Percentiles rank a stretch among this genome's conserved stretches.
Conservation (phyloP, 2,113 vertebrate species). For the Chiloscyllium plagiosum region DNA sequence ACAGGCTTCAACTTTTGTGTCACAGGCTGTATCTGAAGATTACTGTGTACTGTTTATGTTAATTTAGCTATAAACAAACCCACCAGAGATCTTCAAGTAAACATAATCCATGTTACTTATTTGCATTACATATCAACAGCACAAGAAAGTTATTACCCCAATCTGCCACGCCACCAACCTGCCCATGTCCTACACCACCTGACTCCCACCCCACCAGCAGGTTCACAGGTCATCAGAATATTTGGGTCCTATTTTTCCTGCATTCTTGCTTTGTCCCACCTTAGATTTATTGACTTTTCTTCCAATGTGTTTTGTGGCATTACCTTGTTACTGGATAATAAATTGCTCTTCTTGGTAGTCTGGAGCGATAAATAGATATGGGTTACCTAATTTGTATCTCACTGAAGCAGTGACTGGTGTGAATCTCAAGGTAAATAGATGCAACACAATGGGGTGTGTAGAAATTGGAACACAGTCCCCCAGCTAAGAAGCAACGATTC, state of each 20-base stretch:
- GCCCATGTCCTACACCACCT: too few relatives aligned
- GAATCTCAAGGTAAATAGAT: too few relatives aligned
- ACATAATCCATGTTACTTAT: too few relatives aligned
- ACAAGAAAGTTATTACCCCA: too few relatives aligned
- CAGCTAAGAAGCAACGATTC: background rate
- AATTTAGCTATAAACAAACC: too few relatives aligned
- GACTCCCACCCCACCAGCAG: background rate
- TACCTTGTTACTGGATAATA: background rate
- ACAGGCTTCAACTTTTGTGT: too few relatives aligned
- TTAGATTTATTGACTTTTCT: background rate
- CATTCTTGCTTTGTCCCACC: background rate
- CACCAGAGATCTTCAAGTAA: too few relatives aligned
- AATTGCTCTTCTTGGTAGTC: background rate
- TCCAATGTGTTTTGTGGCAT: background rate
- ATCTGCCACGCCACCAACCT: too few relatives aligned
- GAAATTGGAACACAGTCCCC: background rate
- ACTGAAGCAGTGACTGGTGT: background rate
- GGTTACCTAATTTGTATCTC: background rate
- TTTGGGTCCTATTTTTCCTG: background rate
- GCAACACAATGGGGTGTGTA: too few relatives aligned
- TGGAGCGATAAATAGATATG: background rate
- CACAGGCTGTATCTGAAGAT: too few relatives aligned
- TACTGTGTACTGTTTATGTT: too few relatives aligned
- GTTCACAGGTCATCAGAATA: background rate
- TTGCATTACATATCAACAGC: too few relatives aligned